Conservation (phyloP, 2,113 vertebrate species). For the Nerophis lumbriciformis region DNA sequence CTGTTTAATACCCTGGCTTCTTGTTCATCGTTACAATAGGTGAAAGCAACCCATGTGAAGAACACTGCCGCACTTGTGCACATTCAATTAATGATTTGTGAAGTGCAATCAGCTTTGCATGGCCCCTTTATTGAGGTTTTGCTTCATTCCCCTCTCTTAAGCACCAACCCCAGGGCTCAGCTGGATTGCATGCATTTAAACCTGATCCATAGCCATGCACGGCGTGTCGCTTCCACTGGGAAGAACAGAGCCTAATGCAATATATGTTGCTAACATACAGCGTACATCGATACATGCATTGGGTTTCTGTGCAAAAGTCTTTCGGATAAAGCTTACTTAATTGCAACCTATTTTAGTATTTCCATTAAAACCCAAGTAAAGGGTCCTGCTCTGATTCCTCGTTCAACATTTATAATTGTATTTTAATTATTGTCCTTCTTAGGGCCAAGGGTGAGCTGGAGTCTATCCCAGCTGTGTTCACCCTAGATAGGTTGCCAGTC, state of each 20-base stretch:
- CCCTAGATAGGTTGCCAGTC: no score
- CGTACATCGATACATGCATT: background rate
- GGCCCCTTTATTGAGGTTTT: slow-evolving; percentile 13
- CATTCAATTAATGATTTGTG: slow-evolving; percentile 10
- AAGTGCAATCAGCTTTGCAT: slow-evolving; percentile 4
- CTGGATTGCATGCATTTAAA: slow-evolving; percentile 25
- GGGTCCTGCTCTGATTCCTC: no score
- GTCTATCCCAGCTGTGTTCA: no score
- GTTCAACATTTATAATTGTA: no score
- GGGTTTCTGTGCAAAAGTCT: background rate
- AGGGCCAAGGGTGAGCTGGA: no score
- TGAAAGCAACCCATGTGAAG: background rate
- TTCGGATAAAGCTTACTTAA: background rate
- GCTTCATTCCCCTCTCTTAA: slow-evolving; percentile 19
- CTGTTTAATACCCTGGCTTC: background rate
- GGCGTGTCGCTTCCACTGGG: slow-evolving; percentile 5
- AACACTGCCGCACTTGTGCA: background rate
- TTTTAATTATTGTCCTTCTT: no score
- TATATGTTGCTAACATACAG: background rate
- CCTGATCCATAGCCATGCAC: slow-evolving; percentile 19
- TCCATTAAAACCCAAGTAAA: no score
- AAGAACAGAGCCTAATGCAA: slow-evolving; percentile 2
- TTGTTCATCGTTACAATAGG: slow-evolving; percentile 2
- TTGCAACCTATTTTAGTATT: no score
- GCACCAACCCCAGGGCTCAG: slow-evolving; percentile 12